Evolutionary conservation across 2,113 vertebrate species (phyloP).

Genomic region (Himantopus leucocephalus): DNA sequence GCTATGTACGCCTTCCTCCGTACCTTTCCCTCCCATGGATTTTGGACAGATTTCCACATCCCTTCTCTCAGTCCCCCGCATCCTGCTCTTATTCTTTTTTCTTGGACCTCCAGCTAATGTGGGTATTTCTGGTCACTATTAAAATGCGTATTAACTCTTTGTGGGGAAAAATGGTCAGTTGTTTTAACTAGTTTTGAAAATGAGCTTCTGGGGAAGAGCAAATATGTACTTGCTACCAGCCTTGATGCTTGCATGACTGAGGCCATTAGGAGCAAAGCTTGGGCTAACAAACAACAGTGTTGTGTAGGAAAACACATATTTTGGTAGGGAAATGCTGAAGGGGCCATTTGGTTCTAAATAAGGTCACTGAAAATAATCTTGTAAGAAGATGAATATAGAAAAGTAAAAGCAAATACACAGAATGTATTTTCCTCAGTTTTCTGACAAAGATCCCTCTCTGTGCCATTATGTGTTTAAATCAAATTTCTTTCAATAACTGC

Average conservation of each 20-base stretch:
- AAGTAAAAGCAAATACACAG: not conserved
- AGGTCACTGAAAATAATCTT: not conserved
- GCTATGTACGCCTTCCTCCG: rapidly evolving
- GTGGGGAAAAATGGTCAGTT: not conserved
- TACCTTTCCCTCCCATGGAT: not conserved
- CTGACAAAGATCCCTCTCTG: not conserved
- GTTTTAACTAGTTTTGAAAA: not conserved
- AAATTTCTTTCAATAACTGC: not conserved
- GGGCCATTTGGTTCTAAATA: not conserved
- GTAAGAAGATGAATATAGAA: not conserved
- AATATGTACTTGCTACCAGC: not conserved
- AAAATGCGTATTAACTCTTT: not conserved
- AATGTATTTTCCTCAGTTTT: not conserved
- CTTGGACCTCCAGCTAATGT: not conserved
- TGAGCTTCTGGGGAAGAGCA: not conserved
- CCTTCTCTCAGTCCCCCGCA: not conserved
- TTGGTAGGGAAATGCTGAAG: not conserved
- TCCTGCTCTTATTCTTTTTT: not conserved
- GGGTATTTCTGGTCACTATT: not conserved
- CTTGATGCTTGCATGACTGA: not conserved
- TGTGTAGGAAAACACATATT: not conserved
- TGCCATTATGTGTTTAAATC: not conserved
- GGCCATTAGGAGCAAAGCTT: not conserved
- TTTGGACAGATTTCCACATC: not conserved
- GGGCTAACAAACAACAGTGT: not conserved